These are phyloP conservation scores for Mercenaria mercenaria DNA, from an alignment of 1,140 invertebrate species.

Conservation along the genomic window DNA sequence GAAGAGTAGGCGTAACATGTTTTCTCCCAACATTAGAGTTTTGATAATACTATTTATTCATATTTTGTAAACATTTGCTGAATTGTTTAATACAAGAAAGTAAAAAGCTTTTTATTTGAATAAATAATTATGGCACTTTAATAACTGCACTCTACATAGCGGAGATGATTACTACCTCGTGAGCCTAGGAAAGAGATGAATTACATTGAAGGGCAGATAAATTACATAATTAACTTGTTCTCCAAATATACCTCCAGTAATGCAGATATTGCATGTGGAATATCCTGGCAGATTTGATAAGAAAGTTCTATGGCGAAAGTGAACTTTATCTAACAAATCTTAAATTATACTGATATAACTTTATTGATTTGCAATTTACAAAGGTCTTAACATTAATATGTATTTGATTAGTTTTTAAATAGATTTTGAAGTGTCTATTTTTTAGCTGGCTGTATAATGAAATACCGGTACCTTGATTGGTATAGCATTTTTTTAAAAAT, in stretches of 20 bases:
- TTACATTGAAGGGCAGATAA: neutral
- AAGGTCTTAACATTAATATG: too few species aligned
- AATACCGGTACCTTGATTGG: too few species aligned
- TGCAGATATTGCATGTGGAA: neutral
- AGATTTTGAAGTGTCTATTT: too few species aligned
- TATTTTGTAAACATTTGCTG: constrained; percentile 6
- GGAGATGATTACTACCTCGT: too few species aligned
- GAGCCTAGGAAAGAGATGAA: too few species aligned
- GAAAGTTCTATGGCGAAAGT: neutral
- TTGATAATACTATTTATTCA: neutral
- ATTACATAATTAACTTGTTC: neutral
- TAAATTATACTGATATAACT: neutral
- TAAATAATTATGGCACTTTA: neutral
- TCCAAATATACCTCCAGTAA: neutral
- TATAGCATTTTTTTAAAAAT: too few species aligned
- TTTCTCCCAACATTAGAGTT: too few species aligned
- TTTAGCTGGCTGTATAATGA: too few species aligned
- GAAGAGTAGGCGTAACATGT: too few species aligned
- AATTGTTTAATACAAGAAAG: neutral
- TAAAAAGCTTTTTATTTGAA: constrained; percentile 22
- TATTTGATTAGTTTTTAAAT: too few species aligned
- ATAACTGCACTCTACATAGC: neutral
- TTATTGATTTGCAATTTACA: too few species aligned
- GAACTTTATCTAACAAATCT: neutral
- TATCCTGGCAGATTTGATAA: neutral